These are phyloP conservation scores for Baccha elongata DNA, from an alignment of 2,888 invertebrate genomes.

Conservation along the genomic window DNA sequence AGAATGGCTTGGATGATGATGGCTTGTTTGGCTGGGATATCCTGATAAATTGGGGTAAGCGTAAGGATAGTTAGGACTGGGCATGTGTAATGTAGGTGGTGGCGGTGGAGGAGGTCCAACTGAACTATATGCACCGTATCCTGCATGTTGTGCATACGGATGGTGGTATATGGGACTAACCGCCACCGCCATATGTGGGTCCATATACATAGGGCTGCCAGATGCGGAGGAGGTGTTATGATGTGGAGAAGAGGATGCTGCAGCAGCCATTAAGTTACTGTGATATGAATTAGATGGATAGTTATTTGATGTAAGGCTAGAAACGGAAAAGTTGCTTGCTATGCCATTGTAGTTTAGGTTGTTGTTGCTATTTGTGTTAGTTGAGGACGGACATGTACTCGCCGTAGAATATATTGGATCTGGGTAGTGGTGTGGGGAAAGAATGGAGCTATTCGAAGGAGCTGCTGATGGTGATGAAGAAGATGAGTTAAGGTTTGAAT, in stretches of 20 bases:
- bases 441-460: conserved; percentile 53
- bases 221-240: conserved; percentile 67
- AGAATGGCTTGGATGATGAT: conserved; percentile 57
- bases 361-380: conserved; percentile 54
- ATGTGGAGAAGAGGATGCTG: conserved; percentile 77
- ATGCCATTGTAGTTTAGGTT: conserved; percentile 69
- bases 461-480: conserved; percentile 59
- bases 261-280: conserved; percentile 82
- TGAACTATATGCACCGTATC: conserved; percentile 78
- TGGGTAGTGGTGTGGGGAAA: conserved; percentile 53
- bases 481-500: conserved; percentile 55
- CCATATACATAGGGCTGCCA: conserved; percentile 82
- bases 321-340: conserved; percentile 82
- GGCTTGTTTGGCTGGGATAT: conserved; percentile 51
- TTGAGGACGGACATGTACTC: conserved; percentile 44
- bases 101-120: conserved; percentile 77
- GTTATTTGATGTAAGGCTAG: conserved; percentile 81
- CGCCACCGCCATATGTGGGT: conserved; percentile 82
- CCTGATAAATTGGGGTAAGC: conserved; percentile 79
- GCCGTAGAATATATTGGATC: conserved; percentile 62
- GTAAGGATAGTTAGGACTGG: conserved; percentile 88
- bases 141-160: conserved; percentile 79
- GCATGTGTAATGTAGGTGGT: conserved; percentile 86
- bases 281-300: conserved; percentile 79
- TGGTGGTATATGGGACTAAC: conserved; percentile 83